Conservation (phyloP, 2,113 vertebrate genomes). For the Lophura nycthemera region DNA sequence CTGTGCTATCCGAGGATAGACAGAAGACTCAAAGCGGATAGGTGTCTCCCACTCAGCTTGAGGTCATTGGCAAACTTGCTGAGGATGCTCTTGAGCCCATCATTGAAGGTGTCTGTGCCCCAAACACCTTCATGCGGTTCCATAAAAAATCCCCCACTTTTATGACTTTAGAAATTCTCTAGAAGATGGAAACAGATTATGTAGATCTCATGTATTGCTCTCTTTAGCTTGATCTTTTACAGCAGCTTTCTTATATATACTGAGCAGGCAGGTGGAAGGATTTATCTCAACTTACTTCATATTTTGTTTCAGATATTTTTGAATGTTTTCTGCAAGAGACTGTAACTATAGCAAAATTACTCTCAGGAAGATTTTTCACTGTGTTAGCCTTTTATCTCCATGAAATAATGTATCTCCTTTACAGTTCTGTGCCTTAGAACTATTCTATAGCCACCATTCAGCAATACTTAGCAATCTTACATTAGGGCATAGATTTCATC, state of each 20-base stretch:
- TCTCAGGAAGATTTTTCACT: neutral
- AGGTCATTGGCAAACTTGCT: no score
- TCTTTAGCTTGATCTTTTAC: neutral
- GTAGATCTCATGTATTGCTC: neutral
- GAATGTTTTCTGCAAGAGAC: neutral
- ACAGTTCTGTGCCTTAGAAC: neutral
- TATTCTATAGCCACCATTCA: neutral
- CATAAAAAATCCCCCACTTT: neutral
- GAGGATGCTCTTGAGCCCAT: no score
- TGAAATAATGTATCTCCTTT: neutral
- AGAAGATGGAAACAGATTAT: neutral
- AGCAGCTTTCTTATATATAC: neutral
- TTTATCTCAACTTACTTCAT: neutral
- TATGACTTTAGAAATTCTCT: neutral
- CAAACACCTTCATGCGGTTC: neutral
- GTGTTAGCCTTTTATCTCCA: neutral
- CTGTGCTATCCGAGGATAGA: neutral
- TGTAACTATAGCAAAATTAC: rapidly evolving
- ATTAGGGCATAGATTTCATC: neutral
- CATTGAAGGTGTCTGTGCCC: neutral
- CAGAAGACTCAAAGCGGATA: neutral
- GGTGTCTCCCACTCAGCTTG: no score
- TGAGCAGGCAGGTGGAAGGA: neutral
- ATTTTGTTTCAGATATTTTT: neutral
- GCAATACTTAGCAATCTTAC: neutral